phyloP scores from a whole-genome alignment of 30 jellyfish, hydroid and myxozoan genomes.

The Pelagia noctiluca region DNA sequence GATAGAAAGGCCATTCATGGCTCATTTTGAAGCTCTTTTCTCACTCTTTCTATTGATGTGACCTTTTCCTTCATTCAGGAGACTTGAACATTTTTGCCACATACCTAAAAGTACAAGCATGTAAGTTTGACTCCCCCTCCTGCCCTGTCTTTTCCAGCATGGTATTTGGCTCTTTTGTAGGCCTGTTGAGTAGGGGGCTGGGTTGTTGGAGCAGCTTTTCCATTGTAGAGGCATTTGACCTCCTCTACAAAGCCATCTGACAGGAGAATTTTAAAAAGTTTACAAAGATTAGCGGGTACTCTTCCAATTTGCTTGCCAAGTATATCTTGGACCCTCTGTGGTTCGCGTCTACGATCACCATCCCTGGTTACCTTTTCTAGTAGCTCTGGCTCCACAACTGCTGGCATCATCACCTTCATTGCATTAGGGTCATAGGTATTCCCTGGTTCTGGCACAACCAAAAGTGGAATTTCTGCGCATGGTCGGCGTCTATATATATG shows the following conservation, averaged over 20 bases:
- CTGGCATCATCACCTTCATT: slow-evolving; percentile 10
- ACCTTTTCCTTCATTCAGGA: slow-evolving; percentile 10
- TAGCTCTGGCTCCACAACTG: not conserved
- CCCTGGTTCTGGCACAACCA: not conserved
- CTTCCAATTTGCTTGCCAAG: too few species aligned
- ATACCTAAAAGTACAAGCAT: not conserved
- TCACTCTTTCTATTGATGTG: slow-evolving; percentile 13
- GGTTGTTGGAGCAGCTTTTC: too few species aligned
- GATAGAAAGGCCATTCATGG: slow-evolving; percentile 12
- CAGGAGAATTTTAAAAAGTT: too few species aligned
- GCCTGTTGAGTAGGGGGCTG: too few species aligned
- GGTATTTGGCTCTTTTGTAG: too few species aligned
- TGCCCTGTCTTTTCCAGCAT: too few species aligned
- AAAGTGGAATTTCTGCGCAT: not conserved
- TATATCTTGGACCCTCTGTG: not conserved
- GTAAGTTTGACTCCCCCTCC: too few species aligned
- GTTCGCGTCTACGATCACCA: not conserved
- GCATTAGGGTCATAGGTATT: not conserved
- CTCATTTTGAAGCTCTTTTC: slow-evolving; percentile 1
- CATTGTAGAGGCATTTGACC: too few species aligned
- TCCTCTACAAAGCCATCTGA: too few species aligned
- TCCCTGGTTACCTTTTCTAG: not conserved
- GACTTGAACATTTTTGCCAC: not conserved
- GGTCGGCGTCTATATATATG: slow-evolving; percentile 1
- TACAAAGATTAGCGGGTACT: too few species aligned